These are phyloP conservation scores for Caenorhabditis virilis DNA, from an alignment of 2,888 invertebrate genomes.

Conservation along the genomic window DNA sequence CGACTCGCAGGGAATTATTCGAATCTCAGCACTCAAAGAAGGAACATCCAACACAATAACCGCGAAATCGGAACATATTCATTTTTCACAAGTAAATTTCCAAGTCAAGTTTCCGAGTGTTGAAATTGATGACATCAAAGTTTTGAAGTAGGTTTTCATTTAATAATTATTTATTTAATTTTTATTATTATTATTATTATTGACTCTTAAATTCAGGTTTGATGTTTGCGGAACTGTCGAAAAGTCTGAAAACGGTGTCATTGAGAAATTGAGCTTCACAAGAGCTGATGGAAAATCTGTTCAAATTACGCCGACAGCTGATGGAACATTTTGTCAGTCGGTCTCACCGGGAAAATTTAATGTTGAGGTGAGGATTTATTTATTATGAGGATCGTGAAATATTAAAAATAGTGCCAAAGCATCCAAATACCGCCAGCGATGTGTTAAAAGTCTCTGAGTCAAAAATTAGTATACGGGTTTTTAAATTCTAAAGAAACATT, in stretches of 20 bases:
- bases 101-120: conserved; percentile 30
- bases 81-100: conserved; percentile 23
- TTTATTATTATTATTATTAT: background rate
- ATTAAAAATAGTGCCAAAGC: conserved; percentile 3
- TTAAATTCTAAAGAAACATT: no score
- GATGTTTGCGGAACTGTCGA: conserved; percentile 51
- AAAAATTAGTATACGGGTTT: no score
- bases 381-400: no score
- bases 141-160: conserved; percentile 30
- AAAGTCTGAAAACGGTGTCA: conserved; percentile 29
- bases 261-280: conserved; percentile 28
- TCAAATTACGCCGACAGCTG: conserved; percentile 34
- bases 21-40: conserved; percentile 29
- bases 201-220: no score
- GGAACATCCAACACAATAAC: conserved; percentile 24
- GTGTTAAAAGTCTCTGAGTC: no score
- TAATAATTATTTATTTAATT: background rate
- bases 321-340: conserved; percentile 50
- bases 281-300: conserved; percentile 26
- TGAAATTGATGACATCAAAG: conserved; percentile 40
- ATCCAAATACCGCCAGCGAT: no score
- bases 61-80: conserved; percentile 33
- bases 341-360: conserved; percentile 50
- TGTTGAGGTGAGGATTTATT: no score
- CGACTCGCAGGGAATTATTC: conserved; percentile 31